phyloP scores from a whole-genome alignment of 2,113 vertebrate genomes.

The Pithys albifrons region DNA sequence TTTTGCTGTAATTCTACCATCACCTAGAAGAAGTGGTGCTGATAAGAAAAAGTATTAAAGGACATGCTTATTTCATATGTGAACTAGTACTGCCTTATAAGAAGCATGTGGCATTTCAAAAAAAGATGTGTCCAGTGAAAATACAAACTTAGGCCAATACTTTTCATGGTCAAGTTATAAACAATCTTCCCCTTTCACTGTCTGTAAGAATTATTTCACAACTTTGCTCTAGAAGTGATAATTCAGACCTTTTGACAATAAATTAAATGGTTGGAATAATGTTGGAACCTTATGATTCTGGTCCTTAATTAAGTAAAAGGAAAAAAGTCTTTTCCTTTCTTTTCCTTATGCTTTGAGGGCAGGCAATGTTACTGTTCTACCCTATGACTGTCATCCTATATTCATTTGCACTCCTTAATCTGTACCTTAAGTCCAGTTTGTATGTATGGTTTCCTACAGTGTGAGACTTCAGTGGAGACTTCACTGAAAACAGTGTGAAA shows the following conservation, averaged over 20 bases:
- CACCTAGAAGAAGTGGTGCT: neutral
- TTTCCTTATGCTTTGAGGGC: neutral
- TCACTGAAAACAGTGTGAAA: neutral
- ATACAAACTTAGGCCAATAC: neutral
- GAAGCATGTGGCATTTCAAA: neutral
- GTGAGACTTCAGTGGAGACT: neutral
- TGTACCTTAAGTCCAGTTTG: neutral
- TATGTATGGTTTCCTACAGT: neutral
- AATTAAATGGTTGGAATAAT: neutral
- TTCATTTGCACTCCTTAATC: neutral
- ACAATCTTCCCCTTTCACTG: neutral
- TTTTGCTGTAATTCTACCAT: neutral
- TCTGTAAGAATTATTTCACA: neutral
- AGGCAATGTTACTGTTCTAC: neutral
- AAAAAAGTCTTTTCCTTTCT: neutral
- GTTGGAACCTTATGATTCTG: neutral
- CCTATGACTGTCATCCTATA: neutral
- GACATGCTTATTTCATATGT: neutral
- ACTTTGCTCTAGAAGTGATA: neutral
- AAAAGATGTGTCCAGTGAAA: neutral
- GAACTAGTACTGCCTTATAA: neutral
- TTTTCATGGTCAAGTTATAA: neutral
- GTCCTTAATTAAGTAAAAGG: neutral
- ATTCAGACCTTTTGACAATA: neutral
- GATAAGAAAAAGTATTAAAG: neutral